phyloP scores from a whole-genome alignment of 2,797 vertebrate species.

The Acestrorhynchus altus region DNA sequence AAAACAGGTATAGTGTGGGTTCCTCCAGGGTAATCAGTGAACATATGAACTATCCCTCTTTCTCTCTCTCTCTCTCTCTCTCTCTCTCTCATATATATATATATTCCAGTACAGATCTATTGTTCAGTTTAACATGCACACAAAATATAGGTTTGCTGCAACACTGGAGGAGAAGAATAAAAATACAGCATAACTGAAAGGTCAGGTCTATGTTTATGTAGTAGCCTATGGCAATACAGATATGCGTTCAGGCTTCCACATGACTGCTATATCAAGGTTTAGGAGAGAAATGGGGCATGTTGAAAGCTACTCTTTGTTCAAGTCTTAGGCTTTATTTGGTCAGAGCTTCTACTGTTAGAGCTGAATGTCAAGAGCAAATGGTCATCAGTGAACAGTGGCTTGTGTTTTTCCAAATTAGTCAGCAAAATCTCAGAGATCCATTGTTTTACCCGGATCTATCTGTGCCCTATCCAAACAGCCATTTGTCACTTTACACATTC shows the following conservation, averaged over 20 bases:
- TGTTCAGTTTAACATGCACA: neutral
- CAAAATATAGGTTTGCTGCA: neutral
- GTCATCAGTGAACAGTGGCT: constrained; percentile 16
- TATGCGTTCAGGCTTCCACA: neutral
- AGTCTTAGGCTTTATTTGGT: constrained; percentile 22
- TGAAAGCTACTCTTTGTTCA: constrained; percentile 31
- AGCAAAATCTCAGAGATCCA: constrained; percentile 8
- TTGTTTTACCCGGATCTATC: constrained; percentile 17
- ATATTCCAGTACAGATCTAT: too few relatives aligned
- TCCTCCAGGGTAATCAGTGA: too few relatives aligned
- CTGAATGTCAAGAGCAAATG: neutral
- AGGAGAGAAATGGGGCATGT: constrained; percentile 6
- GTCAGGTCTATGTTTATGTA: neutral
- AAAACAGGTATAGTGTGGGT: too few relatives aligned
- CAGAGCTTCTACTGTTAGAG: constrained; percentile 10
- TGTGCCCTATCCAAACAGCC: neutral
- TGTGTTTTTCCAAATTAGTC: constrained; percentile 21
- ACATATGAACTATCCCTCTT: too few relatives aligned
- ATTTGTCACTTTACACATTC: constrained; percentile 22
- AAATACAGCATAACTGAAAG: neutral
- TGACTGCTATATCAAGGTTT: neutral
- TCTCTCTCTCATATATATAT: too few relatives aligned
- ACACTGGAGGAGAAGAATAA: neutral
- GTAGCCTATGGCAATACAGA: constrained; percentile 1
- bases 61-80: too few relatives aligned